phyloP scores from a whole-genome alignment of 2,888 invertebrate species.

The Lepidochrysops patricia region DNA sequence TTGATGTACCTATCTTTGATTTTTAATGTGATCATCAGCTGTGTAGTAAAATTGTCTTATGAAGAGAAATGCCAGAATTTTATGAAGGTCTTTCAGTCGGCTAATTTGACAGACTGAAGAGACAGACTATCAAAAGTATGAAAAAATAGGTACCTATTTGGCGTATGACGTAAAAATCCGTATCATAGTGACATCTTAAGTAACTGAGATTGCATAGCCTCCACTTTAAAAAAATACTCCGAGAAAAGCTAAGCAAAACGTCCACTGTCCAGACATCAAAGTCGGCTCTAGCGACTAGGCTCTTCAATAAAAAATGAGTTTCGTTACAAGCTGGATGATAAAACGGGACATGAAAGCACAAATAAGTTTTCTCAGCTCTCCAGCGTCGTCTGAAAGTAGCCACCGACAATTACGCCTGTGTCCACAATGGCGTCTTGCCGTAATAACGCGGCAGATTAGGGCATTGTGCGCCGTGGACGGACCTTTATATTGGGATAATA shows the following conservation, averaged over 20 bases:
- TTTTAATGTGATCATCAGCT: too few relatives aligned
- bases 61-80: too few relatives aligned
- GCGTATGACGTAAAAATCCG: too few relatives aligned
- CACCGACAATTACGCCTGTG: conserved; percentile 24
- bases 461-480: conserved; percentile 33
- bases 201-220: background rate
- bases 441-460: conserved; percentile 32
- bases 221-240: background rate
- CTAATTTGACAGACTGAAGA: too few relatives aligned
- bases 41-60: too few relatives aligned
- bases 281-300: background rate
- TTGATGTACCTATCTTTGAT: background rate
- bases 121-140: too few relatives aligned
- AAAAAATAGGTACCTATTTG: too few relatives aligned
- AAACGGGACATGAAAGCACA: conserved; percentile 8
- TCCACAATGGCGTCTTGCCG: conserved; percentile 28
- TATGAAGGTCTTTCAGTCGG: too few relatives aligned
- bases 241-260: background rate
- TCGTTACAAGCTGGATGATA: conserved; percentile 3
- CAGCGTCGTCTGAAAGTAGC: conserved; percentile 20
- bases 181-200: background rate
- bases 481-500: conserved; percentile 38
- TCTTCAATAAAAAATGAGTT: background rate
- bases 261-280: background rate
- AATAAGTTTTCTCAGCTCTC: conserved; percentile 23